Conservation (phyloP, 2,888 invertebrate genomes). For the Hipparchia semele region DNA sequence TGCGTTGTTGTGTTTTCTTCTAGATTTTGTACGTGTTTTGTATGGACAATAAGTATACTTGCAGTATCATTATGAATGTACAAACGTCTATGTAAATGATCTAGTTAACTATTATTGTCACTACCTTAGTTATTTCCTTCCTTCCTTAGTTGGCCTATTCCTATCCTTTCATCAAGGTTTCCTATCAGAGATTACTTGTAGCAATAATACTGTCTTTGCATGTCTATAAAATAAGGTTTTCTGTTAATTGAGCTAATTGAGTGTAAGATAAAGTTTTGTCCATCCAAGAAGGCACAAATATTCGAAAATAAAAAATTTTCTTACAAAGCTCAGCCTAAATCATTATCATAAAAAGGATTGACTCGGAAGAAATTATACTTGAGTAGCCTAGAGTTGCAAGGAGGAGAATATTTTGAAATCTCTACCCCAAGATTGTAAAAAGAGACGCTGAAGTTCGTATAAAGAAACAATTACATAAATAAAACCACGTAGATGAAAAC, state of each 20-base stretch:
- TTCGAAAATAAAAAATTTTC: background rate
- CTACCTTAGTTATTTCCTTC: background rate
- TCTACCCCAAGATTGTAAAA: no score
- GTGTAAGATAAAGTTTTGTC: background rate
- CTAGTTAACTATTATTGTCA: background rate
- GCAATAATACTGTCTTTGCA: background rate
- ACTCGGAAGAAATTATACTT: no score
- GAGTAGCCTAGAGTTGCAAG: no score
- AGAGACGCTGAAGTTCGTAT: no score
- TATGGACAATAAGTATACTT: background rate
- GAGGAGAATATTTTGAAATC: no score
- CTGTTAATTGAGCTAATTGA: background rate
- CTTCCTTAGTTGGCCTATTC: background rate
- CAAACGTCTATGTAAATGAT: background rate
- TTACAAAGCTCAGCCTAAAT: no score
- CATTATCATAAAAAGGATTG: no score
- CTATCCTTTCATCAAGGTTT: background rate
- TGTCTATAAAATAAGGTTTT: background rate
- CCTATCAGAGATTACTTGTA: background rate
- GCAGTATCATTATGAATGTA: no score
- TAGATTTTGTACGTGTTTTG: background rate
- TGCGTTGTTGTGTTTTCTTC: constrained; percentile 16
- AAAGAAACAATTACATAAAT: no score
- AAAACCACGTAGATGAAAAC: no score
- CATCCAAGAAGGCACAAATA: background rate